Conservation (phyloP, 2,113 vertebrate species). For the Synchiropus splendidus region DNA sequence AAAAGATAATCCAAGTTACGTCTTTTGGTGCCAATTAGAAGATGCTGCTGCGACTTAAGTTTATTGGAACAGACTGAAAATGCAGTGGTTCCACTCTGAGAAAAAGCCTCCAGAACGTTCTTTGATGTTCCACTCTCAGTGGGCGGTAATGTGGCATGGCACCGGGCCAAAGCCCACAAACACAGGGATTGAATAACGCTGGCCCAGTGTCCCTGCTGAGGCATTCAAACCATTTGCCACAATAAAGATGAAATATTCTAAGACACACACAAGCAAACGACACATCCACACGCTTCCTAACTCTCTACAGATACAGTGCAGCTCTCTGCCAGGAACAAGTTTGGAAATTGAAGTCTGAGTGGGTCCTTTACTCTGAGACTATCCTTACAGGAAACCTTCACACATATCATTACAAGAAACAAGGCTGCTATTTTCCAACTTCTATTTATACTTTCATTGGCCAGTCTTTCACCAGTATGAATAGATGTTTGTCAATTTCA, state of each 20-base stretch:
- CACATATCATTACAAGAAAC: too few species aligned
- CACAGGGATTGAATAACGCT: conserved; percentile 47
- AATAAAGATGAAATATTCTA: conserved; percentile 21
- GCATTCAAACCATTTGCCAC: conserved; percentile 26
- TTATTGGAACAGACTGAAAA: conserved; percentile 44
- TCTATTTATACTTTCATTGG: conserved; percentile 16
- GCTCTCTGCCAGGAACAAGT: conserved; percentile 14
- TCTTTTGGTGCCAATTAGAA: conserved; percentile 45
- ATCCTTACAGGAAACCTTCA: too few species aligned
- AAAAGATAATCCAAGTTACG: conserved; percentile 41
- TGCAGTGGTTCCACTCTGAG: conserved; percentile 36
- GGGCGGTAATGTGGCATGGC: conserved; percentile 47
- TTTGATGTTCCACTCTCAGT: conserved; percentile 52
- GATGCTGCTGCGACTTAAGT: conserved; percentile 27
- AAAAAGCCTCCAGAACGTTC: conserved; percentile 22
- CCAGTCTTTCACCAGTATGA: conserved; percentile 1
- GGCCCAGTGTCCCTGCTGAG: conserved; percentile 32
- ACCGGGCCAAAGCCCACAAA: conserved; percentile 43
- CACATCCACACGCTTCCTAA: conserved; percentile 11
- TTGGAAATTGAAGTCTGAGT: conserved; percentile 9
- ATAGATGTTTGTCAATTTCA: too few species aligned
- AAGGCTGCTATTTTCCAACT: conserved; percentile 1
- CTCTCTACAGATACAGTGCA: conserved; percentile 11
- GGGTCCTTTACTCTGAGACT: conserved; percentile 1
- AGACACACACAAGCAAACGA: conserved; percentile 11